Conservation (phyloP, 2,888 invertebrate species). For the Chrysina gloriosa region DNA sequence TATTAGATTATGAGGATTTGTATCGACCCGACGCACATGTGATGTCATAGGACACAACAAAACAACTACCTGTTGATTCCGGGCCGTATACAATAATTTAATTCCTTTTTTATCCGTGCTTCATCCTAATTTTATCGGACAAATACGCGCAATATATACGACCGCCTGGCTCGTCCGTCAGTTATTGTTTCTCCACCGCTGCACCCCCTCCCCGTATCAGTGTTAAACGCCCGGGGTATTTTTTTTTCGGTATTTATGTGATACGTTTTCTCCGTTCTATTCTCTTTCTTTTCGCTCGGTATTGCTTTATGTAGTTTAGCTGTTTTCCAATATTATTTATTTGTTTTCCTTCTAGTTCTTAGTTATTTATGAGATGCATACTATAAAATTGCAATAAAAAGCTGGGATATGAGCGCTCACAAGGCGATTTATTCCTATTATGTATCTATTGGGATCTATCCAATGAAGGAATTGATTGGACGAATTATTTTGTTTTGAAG, state of each 20-base stretch:
- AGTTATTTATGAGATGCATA: background rate
- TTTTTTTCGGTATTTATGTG: background rate
- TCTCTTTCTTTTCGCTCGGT: background rate
- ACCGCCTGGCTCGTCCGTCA: background rate
- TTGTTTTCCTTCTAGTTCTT: background rate
- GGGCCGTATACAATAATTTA: conserved; percentile 37
- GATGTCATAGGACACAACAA: conserved; percentile 51
- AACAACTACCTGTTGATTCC: conserved; percentile 55
- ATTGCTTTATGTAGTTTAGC: background rate
- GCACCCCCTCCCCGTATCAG: background rate
- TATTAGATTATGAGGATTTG: conserved; percentile 34
- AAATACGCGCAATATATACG: background rate
- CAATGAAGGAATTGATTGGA: too few species aligned
- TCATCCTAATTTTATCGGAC: conserved; percentile 27
- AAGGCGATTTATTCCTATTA: too few species aligned
- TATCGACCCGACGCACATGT: conserved; percentile 46
- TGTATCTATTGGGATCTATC: too few species aligned
- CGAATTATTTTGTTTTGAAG: too few species aligned
- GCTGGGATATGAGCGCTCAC: too few species aligned
- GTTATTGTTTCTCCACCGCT: background rate
- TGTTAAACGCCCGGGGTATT: background rate
- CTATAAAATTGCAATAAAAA: background rate
- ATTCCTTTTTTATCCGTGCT: conserved; percentile 39
- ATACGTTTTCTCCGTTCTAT: background rate
- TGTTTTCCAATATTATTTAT: background rate